A percentile compares a stretch with the other conserved stretches of the same genome.
These are phyloP conservation scores for Mus caroli DNA, from an alignment of 2,797 vertebrate genomes.

Conservation along the genomic window DNA sequence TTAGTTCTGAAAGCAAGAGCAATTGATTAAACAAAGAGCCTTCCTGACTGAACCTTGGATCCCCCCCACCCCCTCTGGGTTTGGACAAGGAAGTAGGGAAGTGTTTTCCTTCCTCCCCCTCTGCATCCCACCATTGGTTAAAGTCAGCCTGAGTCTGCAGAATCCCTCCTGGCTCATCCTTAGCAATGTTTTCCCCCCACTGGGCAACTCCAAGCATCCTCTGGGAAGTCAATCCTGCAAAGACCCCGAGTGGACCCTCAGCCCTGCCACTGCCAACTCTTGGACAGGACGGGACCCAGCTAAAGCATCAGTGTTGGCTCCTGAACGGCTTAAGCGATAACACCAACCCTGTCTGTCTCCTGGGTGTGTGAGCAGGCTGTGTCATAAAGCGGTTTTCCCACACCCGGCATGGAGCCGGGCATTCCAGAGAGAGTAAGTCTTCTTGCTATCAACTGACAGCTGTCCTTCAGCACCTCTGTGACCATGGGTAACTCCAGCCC, in stretches of 20 bases:
- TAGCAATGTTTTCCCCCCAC: neutral
- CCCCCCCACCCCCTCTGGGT: conserved; percentile 36
- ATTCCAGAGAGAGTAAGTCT: conserved; percentile 8
- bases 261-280: neutral
- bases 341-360: neutral
- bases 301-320: neutral
- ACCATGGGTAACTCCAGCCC: neutral
- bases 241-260: neutral
- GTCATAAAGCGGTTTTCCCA: neutral
- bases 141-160: neutral
- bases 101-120: neutral
- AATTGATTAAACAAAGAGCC: conserved; percentile 63
- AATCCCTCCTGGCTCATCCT: neutral
- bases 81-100: neutral
- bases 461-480: neutral
- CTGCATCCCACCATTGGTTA: neutral
- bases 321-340: neutral
- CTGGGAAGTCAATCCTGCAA: neutral
- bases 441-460: neutral
- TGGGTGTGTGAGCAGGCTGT: neutral
- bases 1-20: conserved; percentile 72
- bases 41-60: conserved; percentile 62
- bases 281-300: neutral
- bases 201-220: neutral
- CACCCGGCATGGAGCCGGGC: neutral